A percentile compares a stretch with the other conserved stretches of the same genome.
These are phyloP conservation scores for Rhodinocichla rosea DNA, from an alignment of 2,113 vertebrate species.

Conservation along the genomic window DNA sequence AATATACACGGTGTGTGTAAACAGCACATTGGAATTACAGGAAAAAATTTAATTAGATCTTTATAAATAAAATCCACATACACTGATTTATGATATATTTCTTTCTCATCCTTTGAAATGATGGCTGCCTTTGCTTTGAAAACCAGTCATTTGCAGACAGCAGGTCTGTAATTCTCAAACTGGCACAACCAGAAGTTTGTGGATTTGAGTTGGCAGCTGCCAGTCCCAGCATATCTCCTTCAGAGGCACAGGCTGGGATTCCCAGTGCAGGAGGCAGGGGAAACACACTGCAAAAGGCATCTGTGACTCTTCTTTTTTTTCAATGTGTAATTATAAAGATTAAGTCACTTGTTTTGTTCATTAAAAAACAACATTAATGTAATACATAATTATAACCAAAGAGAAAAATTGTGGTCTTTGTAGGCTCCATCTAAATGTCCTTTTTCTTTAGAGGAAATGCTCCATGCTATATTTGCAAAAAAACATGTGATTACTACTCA, in stretches of 20 bases:
- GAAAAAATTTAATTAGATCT: conserved; percentile 37
- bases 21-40: conserved; percentile 12
- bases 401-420: neutral
- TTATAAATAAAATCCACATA: conserved; percentile 39
- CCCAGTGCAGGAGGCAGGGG: neutral
- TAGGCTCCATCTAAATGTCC: neutral
- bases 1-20: neutral
- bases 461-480: neutral
- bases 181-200: conserved; percentile 21
- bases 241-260: conserved; percentile 20
- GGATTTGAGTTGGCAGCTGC: conserved; percentile 12
- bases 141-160: conserved; percentile 48
- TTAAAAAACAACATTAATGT: neutral
- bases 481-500: neutral
- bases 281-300: neutral
- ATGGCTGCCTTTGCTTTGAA: conserved; percentile 1
- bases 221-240: neutral
- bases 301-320: neutral
- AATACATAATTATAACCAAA: neutral
- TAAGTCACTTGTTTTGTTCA: neutral
- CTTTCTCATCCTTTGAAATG: conserved; percentile 26
- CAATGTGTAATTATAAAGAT: conserved; percentile 1
- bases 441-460: neutral
- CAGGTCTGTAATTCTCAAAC: conserved; percentile 52
- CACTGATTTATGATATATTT: conserved; percentile 42